phyloP scores from a whole-genome alignment of 2,113 vertebrate species.

The Rana temporaria region DNA sequence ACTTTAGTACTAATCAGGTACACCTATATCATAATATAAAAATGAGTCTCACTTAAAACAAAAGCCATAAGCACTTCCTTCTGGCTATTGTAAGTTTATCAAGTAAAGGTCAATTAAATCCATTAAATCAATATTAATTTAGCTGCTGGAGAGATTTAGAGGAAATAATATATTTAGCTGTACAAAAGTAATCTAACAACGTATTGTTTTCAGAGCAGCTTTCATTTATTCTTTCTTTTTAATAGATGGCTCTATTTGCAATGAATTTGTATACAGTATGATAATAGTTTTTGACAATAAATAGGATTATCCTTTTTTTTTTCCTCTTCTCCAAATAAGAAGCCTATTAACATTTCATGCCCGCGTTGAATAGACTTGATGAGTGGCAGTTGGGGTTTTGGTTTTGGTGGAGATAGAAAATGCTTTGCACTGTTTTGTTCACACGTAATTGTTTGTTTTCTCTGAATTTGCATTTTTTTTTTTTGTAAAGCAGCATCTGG shows the following conservation, averaged over 20 bases:
- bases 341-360: conserved; percentile 39
- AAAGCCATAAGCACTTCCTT: conserved; percentile 31
- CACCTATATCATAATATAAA: not conserved
- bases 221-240: conserved; percentile 34
- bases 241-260: conserved; percentile 49
- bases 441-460: conserved; percentile 46
- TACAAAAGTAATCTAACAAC: conserved; percentile 46
- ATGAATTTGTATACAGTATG: conserved; percentile 52
- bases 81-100: conserved; percentile 47
- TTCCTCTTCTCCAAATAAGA: conserved; percentile 2
- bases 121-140: conserved; percentile 55
- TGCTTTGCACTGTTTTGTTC: conserved; percentile 16
- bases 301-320: conserved; percentile 33
- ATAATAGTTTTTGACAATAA: conserved; percentile 52
- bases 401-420: conserved; percentile 10
- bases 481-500: conserved; percentile 22
- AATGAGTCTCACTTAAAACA: conserved; percentile 19
- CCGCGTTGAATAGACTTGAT: conserved; percentile 34
- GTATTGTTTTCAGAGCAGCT: conserved; percentile 35
- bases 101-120: conserved; percentile 56
- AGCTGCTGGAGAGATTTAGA: conserved; percentile 14
- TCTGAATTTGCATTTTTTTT: conserved; percentile 27
- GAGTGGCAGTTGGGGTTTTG: conserved; percentile 8
- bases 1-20: not conserved
- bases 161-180: conserved; percentile 50